These are phyloP conservation scores for Escarpia spicata DNA, from an alignment of 2,888 invertebrate genomes.

Conservation along the genomic window DNA sequence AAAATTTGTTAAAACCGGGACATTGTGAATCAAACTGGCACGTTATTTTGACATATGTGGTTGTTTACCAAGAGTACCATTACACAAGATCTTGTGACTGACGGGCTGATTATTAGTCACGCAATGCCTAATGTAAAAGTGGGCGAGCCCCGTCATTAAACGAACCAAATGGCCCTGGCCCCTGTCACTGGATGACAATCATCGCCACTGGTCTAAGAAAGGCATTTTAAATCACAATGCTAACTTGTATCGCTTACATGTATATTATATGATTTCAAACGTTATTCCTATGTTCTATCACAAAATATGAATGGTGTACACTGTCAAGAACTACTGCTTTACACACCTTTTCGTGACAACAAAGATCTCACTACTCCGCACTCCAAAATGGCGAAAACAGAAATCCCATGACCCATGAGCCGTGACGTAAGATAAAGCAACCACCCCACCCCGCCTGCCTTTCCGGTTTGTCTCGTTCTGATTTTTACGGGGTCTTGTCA, in stretches of 20 bases:
- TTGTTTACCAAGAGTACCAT: neutral
- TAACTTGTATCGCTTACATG: neutral
- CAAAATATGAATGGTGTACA: neutral
- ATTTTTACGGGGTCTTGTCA: neutral
- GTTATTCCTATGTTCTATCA: neutral
- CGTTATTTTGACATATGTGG: neutral
- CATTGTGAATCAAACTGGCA: neutral
- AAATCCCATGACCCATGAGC: conserved; percentile 18
- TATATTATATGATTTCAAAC: neutral
- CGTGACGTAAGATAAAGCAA: conserved; percentile 3
- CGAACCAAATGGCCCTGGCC: neutral
- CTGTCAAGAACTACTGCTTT: conserved; percentile 7
- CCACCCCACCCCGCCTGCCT: neutral
- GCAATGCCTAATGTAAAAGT: neutral
- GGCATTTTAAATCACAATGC: neutral
- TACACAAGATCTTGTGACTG: conserved; percentile 4
- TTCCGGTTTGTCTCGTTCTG: conserved; percentile 6
- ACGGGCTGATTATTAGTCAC: neutral
- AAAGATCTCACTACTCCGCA: neutral
- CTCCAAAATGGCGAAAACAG: conserved; percentile 34
- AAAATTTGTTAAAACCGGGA: neutral
- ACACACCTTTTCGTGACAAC: conserved; percentile 18
- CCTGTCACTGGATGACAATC: conserved; percentile 13
- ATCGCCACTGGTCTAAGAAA: neutral
- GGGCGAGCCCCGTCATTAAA: neutral